Base-by-base conservation (phyloP, 1,140 invertebrate species). In the Ceratitis capitata region DNA sequence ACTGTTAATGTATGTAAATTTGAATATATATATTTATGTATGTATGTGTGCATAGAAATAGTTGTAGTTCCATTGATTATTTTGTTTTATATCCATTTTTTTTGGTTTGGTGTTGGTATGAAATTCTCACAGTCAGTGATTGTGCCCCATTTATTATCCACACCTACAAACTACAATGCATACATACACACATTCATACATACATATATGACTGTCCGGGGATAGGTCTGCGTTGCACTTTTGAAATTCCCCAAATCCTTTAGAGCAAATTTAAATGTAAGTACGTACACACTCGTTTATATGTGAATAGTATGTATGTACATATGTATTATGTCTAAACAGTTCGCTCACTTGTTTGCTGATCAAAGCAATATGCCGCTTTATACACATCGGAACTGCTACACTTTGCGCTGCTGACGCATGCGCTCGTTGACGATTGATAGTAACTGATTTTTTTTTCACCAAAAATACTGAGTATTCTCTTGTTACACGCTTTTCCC, bases 301-400 rank as follows among this genome's bases (percentile, higher is more conserved):
- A n/a, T n/a, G n/a, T n/a, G n/a, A n/a, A n/a, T n/a, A n/a, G n/a
- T n/a, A n/a, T n/a, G n/a, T n/a, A n/a, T n/a, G n/a, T n/a, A n/a
- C n/a, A n/a, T n/a, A n/a, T n/a, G n/a, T n/a, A n/a, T n/a, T n/a
- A n/a, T n/a, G n/a, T n/a, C n/a, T n/a, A 61, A 19, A 9, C 14
- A 7, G 35, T 35, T 42, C 16, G 16, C 39, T 74, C 2, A 3
- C 69, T 45, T 39, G 39, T 39, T 78, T 3, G 69, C 39, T 78
- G 69, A 78, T 78, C 69, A 78, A 78, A 78, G 69, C 39, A 10
- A 45, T 78, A 45, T 78, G 39, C 69, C 69, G 69, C 42, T n/a
- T 78, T 19, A 78, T 83, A 7, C 82, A 14, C 9, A 23, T n/a
- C 1, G 0, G 29, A 1, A 12, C 58, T 61, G 58, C 14, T 29